Evolutionary conservation across 2,888 invertebrate genomes (phyloP).

Genomic region (Eurois occulta): DNA sequence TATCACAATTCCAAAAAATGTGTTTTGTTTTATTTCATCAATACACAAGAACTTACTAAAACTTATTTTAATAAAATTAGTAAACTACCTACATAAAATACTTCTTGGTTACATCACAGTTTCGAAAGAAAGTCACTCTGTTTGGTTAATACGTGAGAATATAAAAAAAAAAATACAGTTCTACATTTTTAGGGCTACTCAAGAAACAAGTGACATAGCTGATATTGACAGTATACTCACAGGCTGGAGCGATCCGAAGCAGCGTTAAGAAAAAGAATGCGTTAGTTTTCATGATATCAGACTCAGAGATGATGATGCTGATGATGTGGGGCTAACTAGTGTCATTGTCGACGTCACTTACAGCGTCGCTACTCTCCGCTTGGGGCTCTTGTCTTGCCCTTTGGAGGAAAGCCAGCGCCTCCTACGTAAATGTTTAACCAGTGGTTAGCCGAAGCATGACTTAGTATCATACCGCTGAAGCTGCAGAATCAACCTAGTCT

Average conservation of each 20-base stretch:
- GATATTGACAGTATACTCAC: slow-evolving; percentile 82
- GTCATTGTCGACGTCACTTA: slow-evolving; percentile 86
- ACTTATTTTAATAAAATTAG: slow-evolving; percentile 28
- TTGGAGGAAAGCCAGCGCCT: slow-evolving; percentile 88
- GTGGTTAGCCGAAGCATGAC: slow-evolving; percentile 84
- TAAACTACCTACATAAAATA: slow-evolving; percentile 37
- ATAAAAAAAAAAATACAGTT: slow-evolving; percentile 34
- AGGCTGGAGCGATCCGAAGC: slow-evolving; percentile 88
- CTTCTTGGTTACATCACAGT: slow-evolving; percentile 10
- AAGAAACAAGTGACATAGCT: slow-evolving; percentile 30
- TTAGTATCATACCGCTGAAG: slow-evolving; percentile 60
- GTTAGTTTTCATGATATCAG: slow-evolving; percentile 88
- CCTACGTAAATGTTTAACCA: slow-evolving; percentile 85
- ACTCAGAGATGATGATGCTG: slow-evolving; percentile 70
- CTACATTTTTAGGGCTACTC: slow-evolving; percentile 31
- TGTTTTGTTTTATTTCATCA: neutral
- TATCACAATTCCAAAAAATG: neutral
- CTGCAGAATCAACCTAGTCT: slow-evolving; percentile 50
- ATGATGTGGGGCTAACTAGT: slow-evolving; percentile 78
- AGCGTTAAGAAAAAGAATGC: slow-evolving; percentile 88
- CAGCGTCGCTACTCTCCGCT: slow-evolving; percentile 86
- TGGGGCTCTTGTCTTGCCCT: slow-evolving; percentile 86
- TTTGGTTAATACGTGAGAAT: slow-evolving; percentile 40
- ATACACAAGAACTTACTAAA: slow-evolving; percentile 20
- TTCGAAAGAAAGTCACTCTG: slow-evolving; percentile 22